phyloP scores from a whole-genome alignment of 2,888 invertebrate genomes.

The Silvanus unidentatus region DNA sequence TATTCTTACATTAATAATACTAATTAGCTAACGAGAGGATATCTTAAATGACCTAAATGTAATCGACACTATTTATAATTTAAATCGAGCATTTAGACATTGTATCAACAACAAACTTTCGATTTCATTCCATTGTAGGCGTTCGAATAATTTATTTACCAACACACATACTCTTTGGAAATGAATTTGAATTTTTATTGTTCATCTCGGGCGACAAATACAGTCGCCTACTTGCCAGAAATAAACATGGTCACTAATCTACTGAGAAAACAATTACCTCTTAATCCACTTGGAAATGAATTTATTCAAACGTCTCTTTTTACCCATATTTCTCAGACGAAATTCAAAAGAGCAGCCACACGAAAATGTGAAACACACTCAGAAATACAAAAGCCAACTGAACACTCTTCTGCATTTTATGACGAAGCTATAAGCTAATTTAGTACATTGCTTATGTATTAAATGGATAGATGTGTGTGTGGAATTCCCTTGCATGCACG shows the following conservation, averaged over 20 bases:
- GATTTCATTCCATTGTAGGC: background rate
- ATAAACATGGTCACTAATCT: background rate
- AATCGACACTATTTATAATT: too few species aligned
- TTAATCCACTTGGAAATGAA: constrained; percentile 46
- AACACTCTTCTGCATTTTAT: background rate
- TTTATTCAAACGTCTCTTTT: constrained; percentile 41
- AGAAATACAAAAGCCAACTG: too few species aligned
- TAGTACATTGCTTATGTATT: background rate
- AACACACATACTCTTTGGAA: too few species aligned
- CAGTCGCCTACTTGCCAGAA: background rate
- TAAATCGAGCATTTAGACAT: too few species aligned
- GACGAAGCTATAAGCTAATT: background rate
- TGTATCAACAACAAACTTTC: too few species aligned
- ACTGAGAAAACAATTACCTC: constrained; percentile 32
- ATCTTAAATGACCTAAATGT: too few species aligned
- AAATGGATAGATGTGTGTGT: background rate
- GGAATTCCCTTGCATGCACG: background rate
- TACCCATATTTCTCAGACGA: constrained; percentile 41
- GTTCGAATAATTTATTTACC: constrained; percentile 10
- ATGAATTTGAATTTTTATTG: too few species aligned
- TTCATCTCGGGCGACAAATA: too few species aligned
- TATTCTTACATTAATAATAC: too few species aligned
- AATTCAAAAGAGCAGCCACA: background rate
- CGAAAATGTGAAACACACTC: background rate
- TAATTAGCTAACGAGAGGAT: too few species aligned